Evolutionary conservation across 1,140 invertebrate genomes (phyloP), one percentile per base, ranked within the genome.

Genomic region (Hesperophylax magnus): DNA sequence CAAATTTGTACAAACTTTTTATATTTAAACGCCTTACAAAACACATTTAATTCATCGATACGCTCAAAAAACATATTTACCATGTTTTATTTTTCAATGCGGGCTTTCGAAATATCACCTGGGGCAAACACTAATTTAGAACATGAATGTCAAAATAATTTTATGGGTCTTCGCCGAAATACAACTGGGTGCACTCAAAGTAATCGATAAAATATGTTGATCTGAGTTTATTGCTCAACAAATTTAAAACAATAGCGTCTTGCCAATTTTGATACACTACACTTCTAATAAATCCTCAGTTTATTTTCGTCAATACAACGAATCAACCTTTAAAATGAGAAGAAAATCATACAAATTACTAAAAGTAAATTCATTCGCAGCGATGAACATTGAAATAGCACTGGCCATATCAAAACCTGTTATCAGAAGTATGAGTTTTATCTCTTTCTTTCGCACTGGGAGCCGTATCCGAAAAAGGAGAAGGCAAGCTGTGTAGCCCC

Each of bases 191-290:
- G 71, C 78, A 75, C 78, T 80, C 78, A 75, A 77, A 81, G 74
- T 78, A 78, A 81, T 81, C 80, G 80, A 81, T 81, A 81, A 81
- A 81, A 77, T 74, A 80, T 81, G 80, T 81, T 77, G 80, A 80
- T 80, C 69, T 31, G 71, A 76, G 72, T 76, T 76, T 80, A 80
- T 75, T 71, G 78, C 61, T 79, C 52, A 74, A 79, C 78, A 79
- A 79, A 74, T 71, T 67, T 61, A 79, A 79, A 76, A 76, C 56
- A 76, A 76, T 34, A 58, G 72, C 72, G 72, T 58, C 27, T 76
- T 76, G 27, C 53, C 34, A 76, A 76, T 76, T 22, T 27, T 76
- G 56, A 60, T 60, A 76, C 72, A 76, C 76, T 52, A 79, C 65
- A 79, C 78, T 56, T 74, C 72, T 72, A 74, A 71, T 67, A 47